phyloP scores from a whole-genome alignment of 2,888 invertebrate genomes.

The Cremastinae sp. region DNA sequence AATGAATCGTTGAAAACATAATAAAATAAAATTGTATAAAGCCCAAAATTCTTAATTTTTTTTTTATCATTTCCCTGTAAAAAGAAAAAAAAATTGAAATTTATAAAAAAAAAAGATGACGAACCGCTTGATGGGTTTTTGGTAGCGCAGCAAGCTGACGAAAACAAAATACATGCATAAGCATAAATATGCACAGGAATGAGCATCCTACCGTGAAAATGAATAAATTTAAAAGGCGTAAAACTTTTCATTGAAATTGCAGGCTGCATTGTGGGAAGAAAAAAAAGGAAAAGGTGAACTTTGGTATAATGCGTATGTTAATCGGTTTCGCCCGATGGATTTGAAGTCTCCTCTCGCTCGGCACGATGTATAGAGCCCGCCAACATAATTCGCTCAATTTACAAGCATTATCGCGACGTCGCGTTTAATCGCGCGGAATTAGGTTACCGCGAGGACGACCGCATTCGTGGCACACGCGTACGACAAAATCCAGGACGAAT shows the following conservation, averaged over 20 bases:
- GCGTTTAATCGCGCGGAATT: slow-evolving; percentile 77
- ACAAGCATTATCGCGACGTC: slow-evolving; percentile 78
- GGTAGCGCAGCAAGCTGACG: too few relatives aligned
- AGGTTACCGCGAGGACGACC: slow-evolving; percentile 69
- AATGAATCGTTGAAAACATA: too few relatives aligned
- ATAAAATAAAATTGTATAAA: too few relatives aligned
- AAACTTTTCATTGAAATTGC: neutral
- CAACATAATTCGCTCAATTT: slow-evolving; percentile 79
- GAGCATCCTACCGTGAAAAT: too few relatives aligned
- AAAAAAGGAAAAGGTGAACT: slow-evolving; percentile 46
- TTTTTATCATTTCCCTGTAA: too few relatives aligned
- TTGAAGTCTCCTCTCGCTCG: slow-evolving; percentile 60
- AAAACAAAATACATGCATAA: too few relatives aligned
- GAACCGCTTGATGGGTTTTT: too few relatives aligned
- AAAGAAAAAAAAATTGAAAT: too few relatives aligned
- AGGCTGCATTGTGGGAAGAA: neutral
- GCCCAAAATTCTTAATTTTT: too few relatives aligned
- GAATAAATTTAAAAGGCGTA: too few relatives aligned
- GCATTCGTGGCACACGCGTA: neutral
- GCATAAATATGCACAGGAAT: too few relatives aligned
- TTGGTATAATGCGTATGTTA: slow-evolving; percentile 77
- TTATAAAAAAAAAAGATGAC: too few relatives aligned
- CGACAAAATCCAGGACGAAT: slow-evolving; percentile 8
- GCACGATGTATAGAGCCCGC: slow-evolving; percentile 58
- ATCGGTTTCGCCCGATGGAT: slow-evolving; percentile 71